Percentiles rank a stretch among this genome's conserved stretches.
phyloP scores from a whole-genome alignment of 2,113 vertebrate genomes.

The Nestor notabilis region DNA sequence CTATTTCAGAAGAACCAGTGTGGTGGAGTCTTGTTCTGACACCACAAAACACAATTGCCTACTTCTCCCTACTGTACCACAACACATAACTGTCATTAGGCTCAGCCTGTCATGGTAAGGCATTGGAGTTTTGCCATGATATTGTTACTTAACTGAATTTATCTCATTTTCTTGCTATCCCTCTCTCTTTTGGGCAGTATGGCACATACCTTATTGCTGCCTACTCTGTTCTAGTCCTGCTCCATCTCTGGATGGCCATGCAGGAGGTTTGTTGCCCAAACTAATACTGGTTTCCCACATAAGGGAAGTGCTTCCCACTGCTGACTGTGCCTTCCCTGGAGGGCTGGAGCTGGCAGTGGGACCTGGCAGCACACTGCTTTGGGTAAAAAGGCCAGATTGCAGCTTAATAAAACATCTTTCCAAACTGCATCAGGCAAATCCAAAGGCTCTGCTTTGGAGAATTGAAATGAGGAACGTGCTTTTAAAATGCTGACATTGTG shows the following conservation, averaged over 20 bases:
- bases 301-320: neutral
- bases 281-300: neutral
- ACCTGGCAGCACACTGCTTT: neutral
- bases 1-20: neutral
- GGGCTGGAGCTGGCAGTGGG: conserved; percentile 2
- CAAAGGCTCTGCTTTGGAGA: conserved; percentile 36
- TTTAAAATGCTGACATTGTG: conserved; percentile 1
- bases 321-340: neutral
- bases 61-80: neutral
- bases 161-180: neutral
- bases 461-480: conserved; percentile 24
- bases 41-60: neutral
- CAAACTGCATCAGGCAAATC: conserved; percentile 20
- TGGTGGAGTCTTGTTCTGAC: neutral
- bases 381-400: conserved; percentile 13
- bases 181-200: neutral
- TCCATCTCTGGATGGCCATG: fast-evolving
- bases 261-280: neutral
- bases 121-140: neutral
- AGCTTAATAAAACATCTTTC: conserved; percentile 35
- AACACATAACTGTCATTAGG: neutral
- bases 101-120: neutral
- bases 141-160: neutral
- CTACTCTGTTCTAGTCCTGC: neutral
- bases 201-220: neutral